Conservation (phyloP, 2,797 vertebrate genomes). For the Salarias fasciatus region DNA sequence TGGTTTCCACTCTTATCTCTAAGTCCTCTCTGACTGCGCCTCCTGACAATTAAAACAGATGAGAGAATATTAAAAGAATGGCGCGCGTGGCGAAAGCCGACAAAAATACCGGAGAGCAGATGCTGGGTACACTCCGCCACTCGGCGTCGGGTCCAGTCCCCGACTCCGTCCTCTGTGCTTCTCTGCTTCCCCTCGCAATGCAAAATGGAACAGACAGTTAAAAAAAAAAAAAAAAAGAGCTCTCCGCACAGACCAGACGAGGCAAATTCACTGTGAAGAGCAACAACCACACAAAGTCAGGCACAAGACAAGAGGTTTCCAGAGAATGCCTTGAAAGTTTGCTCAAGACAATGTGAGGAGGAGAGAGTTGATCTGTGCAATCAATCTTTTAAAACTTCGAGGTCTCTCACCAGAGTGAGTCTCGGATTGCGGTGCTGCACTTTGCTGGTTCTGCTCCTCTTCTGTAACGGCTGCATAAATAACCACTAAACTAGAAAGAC, state of each 20-base stretch:
- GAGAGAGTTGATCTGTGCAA: background rate
- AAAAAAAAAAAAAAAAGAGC: constrained; percentile 16
- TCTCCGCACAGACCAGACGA: constrained; percentile 5
- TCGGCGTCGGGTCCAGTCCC: constrained; percentile 14
- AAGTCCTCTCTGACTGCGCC: constrained; percentile 37
- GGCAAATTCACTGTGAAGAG: background rate
- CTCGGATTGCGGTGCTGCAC: no score
- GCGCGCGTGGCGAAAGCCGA: constrained; percentile 39
- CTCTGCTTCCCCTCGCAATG: constrained; percentile 11
- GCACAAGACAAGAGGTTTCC: background rate
- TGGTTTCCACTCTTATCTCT: constrained; percentile 58
- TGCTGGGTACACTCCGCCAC: constrained; percentile 40
- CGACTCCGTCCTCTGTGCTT: constrained; percentile 3
- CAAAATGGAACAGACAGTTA: constrained; percentile 56
- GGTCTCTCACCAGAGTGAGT: background rate
- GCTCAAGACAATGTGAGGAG: background rate
- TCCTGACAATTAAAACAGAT: constrained; percentile 73
- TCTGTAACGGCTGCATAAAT: background rate
- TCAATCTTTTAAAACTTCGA: background rate
- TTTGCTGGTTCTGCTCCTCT: constrained; percentile 1
- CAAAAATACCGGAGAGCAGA: constrained; percentile 66
- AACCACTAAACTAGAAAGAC: background rate
- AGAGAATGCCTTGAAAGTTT: background rate
- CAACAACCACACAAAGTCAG: background rate
- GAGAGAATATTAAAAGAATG: constrained; percentile 66